Percentiles rank a stretch among this genome's conserved stretches.
Evolutionary conservation across 35 echinoderm and acorn worm genomes (phyloP).

Genomic region (Hemicentrotus pulcherrimus): DNA sequence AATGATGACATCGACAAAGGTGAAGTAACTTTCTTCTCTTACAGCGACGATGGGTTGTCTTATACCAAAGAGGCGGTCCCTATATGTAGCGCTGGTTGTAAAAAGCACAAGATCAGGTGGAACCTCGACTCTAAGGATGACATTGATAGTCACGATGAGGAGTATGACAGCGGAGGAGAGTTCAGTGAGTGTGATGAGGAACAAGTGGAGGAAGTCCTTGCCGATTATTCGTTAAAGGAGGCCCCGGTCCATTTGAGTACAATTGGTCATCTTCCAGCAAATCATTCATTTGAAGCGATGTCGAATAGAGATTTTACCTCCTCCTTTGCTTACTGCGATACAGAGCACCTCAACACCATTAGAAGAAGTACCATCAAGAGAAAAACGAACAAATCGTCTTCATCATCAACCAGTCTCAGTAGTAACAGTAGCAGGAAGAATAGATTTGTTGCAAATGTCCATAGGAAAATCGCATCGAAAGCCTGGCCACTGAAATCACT

Average conservation of each 20-base stretch:
- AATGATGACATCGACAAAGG: conserved; percentile 46
- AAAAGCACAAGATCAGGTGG: conserved; percentile 13
- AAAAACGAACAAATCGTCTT: conserved; percentile 1
- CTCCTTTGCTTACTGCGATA: conserved; percentile 37
- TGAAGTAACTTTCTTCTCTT: conserved; percentile 37
- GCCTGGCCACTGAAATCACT: conserved; percentile 22
- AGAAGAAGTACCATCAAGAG: conserved; percentile 26
- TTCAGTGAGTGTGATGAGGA: conserved; percentile 23
- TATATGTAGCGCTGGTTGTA: conserved; percentile 43
- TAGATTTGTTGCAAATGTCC: conserved; percentile 23
- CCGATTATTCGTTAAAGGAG: conserved; percentile 2
- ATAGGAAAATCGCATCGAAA: conserved; percentile 38
- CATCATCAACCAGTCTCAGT: conserved; percentile 22
- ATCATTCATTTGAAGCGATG: conserved; percentile 35
- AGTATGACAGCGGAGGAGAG: conserved; percentile 40
- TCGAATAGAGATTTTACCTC: conserved; percentile 31
- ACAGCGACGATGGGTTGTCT: conserved; percentile 35
- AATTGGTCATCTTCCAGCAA: background rate
- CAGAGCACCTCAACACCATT: conserved; percentile 20
- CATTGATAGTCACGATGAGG: background rate
- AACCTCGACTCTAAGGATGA: background rate
- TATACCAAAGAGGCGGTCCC: conserved; percentile 37
- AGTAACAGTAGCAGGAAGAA: conserved; percentile 5
- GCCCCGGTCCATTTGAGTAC: background rate
- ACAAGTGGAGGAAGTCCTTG: conserved; percentile 33